These are phyloP conservation scores for Laterallus jamaicensis DNA, from an alignment of 2,113 vertebrate species.

Conservation along the genomic window DNA sequence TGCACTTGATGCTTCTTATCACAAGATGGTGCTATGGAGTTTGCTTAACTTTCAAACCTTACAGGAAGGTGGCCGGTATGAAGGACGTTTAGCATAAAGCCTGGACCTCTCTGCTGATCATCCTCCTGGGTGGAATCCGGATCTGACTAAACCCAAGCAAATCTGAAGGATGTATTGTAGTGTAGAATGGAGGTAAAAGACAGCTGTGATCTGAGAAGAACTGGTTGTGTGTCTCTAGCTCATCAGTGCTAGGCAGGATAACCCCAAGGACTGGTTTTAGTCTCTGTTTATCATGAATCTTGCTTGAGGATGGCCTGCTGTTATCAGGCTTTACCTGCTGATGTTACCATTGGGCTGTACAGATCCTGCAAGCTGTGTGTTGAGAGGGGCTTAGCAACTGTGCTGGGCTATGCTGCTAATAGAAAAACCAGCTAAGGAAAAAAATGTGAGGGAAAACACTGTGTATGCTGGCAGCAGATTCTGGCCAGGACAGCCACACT, in stretches of 20 bases:
- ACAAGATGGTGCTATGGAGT: slow-evolving; percentile 64
- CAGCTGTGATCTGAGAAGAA: background rate
- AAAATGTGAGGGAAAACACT: background rate
- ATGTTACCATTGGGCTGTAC: background rate
- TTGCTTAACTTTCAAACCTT: background rate
- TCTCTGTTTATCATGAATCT: background rate
- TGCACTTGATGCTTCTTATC: background rate
- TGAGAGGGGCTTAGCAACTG: background rate
- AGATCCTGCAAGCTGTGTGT: background rate
- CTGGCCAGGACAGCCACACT: background rate
- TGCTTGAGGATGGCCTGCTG: background rate
- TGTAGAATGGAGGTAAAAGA: background rate
- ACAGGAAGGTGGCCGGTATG: background rate
- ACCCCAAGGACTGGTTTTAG: background rate
- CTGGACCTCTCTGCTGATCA: background rate
- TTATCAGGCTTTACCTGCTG: background rate
- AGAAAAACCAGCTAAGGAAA: background rate
- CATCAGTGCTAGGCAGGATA: background rate
- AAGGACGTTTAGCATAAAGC: rapidly evolving
- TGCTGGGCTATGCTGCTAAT: background rate
- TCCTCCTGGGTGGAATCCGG: rapidly evolving
- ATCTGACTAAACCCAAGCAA: background rate
- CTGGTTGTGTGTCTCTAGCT: background rate
- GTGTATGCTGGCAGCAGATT: background rate
- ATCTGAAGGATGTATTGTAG: background rate